These are phyloP conservation scores for Cuniculus paca DNA, from an alignment of 2,797 vertebrate genomes.

Conservation along the genomic window DNA sequence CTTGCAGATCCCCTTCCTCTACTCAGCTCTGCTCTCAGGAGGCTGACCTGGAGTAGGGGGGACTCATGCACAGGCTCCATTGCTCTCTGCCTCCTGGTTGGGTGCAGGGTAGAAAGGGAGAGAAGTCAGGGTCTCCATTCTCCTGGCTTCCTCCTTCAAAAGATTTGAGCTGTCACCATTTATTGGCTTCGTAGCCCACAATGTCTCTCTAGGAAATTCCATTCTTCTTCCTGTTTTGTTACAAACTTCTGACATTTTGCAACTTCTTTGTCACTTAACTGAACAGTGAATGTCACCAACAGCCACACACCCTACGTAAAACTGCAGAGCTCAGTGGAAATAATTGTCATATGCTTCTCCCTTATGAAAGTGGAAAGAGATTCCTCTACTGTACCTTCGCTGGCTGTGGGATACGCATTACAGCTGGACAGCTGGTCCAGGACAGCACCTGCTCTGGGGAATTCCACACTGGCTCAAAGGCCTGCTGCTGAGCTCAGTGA, in stretches of 20 bases:
- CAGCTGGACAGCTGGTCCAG: background rate
- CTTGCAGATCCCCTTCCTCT: background rate
- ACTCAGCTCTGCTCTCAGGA: background rate
- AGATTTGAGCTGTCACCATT: background rate
- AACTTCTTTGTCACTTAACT: background rate
- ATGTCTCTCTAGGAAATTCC: background rate
- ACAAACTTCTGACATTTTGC: background rate
- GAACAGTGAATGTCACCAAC: background rate
- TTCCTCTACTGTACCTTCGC: too few species aligned
- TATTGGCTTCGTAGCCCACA: background rate
- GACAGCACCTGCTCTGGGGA: background rate
- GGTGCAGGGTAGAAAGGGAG: background rate
- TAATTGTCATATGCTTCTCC: background rate
- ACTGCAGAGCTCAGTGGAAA: background rate
- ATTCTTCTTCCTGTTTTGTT: background rate
- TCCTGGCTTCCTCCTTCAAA: background rate
- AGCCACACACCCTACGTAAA: background rate
- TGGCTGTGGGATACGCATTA: background rate
- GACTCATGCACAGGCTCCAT: background rate
- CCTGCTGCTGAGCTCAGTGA: too few species aligned
- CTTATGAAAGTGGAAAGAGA: background rate
- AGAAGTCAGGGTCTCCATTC: background rate
- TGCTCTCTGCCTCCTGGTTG: background rate
- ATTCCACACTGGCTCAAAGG: background rate
- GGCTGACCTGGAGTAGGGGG: background rate